These are phyloP conservation scores for Nycteola revayana DNA, from an alignment of 2,888 invertebrate genomes.

Conservation along the genomic window DNA sequence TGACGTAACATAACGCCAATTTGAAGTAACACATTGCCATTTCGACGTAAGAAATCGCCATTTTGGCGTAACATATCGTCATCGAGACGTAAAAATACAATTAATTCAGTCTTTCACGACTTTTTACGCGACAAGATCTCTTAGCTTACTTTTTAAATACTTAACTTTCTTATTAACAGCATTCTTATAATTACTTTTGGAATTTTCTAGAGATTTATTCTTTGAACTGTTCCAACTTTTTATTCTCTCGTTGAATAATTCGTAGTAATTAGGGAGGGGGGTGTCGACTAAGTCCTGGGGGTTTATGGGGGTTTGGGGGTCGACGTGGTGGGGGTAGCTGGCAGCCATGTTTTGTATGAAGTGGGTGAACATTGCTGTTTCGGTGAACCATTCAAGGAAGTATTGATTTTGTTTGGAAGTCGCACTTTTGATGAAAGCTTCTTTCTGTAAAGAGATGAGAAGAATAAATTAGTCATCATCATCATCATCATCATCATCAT, in stretches of 20 bases:
- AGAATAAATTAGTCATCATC: too few relatives aligned
- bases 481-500: too few relatives aligned
- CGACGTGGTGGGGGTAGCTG: constrained; percentile 15
- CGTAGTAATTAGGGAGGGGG: constrained; percentile 68
- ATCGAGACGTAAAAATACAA: too few relatives aligned
- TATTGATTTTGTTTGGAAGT: constrained; percentile 85
- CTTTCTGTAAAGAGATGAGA: constrained; percentile 87
- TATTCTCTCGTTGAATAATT: constrained; percentile 61
- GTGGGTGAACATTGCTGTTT: constrained; percentile 92
- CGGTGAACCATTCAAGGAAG: constrained; percentile 93
- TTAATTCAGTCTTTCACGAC: too few relatives aligned
- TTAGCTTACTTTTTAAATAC: constrained; percentile 62
- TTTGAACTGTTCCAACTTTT: constrained; percentile 37
- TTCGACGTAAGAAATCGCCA: too few relatives aligned
- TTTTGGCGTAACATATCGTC: too few relatives aligned
- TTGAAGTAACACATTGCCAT: too few relatives aligned
- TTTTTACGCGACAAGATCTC: constrained; percentile 62
- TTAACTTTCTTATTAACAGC: constrained; percentile 70
- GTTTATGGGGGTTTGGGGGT: constrained; percentile 10
- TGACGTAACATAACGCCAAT: too few relatives aligned
- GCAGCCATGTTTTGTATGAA: constrained; percentile 83
- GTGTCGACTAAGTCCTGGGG: constrained; percentile 53
- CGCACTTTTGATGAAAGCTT: constrained; percentile 85
- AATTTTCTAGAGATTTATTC: constrained; percentile 37
- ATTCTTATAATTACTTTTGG: constrained; percentile 61